Evolutionary conservation across 2,888 invertebrate species (phyloP).

Genomic region (Drosophila anomelani): DNA sequence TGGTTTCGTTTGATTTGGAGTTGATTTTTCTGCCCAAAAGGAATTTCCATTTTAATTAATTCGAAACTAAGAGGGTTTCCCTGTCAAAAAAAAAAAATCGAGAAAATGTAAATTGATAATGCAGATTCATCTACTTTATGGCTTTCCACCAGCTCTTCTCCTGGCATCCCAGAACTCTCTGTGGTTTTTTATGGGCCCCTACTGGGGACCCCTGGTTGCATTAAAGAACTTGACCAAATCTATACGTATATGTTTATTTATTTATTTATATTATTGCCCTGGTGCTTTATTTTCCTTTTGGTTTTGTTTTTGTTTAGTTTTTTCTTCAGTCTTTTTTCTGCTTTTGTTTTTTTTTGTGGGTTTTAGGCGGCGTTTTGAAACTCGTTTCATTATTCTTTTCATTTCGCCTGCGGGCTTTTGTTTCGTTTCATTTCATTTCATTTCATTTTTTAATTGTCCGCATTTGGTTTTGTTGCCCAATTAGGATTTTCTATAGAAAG

Average conservation of each 20-base stretch:
- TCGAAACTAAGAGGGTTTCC: constrained; percentile 36
- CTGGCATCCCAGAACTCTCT: not conserved
- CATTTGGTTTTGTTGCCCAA: constrained; percentile 64
- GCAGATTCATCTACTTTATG: constrained; percentile 37
- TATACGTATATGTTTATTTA: constrained; percentile 27
- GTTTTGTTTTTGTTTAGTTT: not conserved
- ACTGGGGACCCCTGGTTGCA: constrained; percentile 26
- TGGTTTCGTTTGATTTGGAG: not conserved
- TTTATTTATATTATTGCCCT: constrained; percentile 25
- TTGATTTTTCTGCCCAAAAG: constrained; percentile 3
- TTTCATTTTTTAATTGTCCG: constrained; percentile 64
- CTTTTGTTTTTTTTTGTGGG: not conserved
- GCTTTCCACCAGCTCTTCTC: constrained; percentile 4
- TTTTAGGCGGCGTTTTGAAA: constrained; percentile 20
- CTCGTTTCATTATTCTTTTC: constrained; percentile 30
- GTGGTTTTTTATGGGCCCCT: constrained; percentile 19
- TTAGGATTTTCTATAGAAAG: constrained; percentile 74
- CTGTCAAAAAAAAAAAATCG: constrained; percentile 13
- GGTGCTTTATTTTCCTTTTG: constrained; percentile 15
- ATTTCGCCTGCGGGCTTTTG: constrained; percentile 50
- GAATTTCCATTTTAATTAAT: constrained; percentile 38
- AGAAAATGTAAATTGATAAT: constrained; percentile 59
- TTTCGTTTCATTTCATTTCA: constrained; percentile 54
- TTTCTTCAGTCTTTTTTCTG: not conserved
- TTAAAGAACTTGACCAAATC: constrained; percentile 13